Evolutionary conservation across 2,797 vertebrate genomes (phyloP).

Genomic region (Lutra lutra): DNA sequence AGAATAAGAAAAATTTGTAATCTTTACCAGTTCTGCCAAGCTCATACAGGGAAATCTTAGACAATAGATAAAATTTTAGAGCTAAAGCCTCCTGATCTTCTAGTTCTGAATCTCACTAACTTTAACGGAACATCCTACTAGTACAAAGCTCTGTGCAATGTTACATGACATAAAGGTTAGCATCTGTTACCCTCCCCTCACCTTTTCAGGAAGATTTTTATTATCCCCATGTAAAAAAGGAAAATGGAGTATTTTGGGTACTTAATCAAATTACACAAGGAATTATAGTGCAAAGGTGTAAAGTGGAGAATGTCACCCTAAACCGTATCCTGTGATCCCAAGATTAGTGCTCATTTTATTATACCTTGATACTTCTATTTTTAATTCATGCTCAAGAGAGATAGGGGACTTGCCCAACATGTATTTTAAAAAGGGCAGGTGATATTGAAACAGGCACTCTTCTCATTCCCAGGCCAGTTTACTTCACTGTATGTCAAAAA

Average conservation of each 20-base stretch:
- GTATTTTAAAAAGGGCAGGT: neutral
- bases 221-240: neutral
- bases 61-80: neutral
- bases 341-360: neutral
- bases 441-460: neutral
- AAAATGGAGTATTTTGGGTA: neutral
- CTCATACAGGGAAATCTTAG: neutral
- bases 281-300: neutral
- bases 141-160: neutral
- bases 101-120: neutral
- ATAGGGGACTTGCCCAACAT: neutral
- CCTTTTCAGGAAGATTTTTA: neutral
- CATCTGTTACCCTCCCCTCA: neutral
- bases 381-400: conserved; percentile 2
- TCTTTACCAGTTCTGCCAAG: neutral
- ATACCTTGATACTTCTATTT: neutral
- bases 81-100: neutral
- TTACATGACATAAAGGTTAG: neutral
- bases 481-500: neutral
- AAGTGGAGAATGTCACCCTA: neutral
- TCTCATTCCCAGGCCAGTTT: neutral
- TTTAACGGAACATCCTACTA: neutral
- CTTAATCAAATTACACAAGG: conserved; percentile 2
- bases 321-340: neutral
- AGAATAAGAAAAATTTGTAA: neutral